Evolutionary conservation across 2,888 invertebrate species (phyloP).

Genomic region (Eupsilia transversa): DNA sequence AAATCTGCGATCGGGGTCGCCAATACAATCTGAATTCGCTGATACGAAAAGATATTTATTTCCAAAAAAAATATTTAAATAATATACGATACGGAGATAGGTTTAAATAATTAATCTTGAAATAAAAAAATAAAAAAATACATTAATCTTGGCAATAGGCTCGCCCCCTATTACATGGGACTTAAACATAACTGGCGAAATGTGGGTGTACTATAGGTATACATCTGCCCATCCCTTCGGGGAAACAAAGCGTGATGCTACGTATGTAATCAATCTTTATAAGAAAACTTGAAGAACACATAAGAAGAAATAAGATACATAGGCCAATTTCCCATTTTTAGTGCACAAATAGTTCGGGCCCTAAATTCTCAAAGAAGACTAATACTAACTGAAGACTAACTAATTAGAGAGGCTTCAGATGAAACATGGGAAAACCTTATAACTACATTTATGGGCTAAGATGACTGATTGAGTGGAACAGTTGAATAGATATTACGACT

Average conservation of each 20-base stretch:
- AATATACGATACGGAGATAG: not conserved
- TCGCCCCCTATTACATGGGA: too few species aligned
- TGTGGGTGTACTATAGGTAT: too few species aligned
- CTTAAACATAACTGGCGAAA: too few species aligned
- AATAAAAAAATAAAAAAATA: too few species aligned
- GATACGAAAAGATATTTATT: not conserved
- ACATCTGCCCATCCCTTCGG: too few species aligned
- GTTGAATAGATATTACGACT: not conserved
- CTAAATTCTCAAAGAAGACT: not conserved
- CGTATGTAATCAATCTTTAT: too few species aligned
- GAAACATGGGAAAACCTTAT: not conserved
- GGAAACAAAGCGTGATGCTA: too few species aligned
- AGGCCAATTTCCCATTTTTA: not conserved
- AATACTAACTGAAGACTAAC: not conserved
- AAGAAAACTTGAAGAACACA: not conserved
- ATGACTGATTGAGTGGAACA: not conserved
- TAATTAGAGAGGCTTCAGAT: not conserved
- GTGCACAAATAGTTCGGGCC: not conserved
- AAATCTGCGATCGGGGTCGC: slow-evolving; percentile 25
- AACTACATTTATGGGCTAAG: not conserved
- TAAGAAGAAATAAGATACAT: not conserved
- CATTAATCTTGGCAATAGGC: too few species aligned
- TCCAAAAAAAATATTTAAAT: not conserved
- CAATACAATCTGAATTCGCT: slow-evolving; percentile 16
- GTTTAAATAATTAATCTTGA: too few species aligned